Evolutionary conservation across 2,797 vertebrate genomes (phyloP), one percentile per base, ranked within the genome.

Genomic region (Neoniphon sammara): DNA sequence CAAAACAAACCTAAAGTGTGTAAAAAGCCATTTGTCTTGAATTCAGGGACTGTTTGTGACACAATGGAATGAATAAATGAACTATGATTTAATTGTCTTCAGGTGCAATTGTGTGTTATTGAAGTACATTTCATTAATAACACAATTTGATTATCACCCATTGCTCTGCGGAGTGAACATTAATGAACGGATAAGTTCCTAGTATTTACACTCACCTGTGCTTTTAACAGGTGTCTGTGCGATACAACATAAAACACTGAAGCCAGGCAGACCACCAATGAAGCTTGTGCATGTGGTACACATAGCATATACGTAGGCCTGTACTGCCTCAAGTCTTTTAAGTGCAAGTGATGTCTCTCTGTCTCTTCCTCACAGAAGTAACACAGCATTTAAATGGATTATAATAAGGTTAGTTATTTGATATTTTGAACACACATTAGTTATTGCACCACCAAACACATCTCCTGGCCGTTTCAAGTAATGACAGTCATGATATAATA

Each of bases 1-100:
- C 73, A 83, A 79, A 83, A 75, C 52, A 36, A 77, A 70, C 68
- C 85, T 86, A 62, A 87, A 84, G 59, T 88, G 78, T 91, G 84
- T 82, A 77, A 87, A 84, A 90, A 90, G 87, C 85, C 78, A 85
- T 92, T 92, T 92, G 88, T 92, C 83, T 91, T 89, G 80, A 92
- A 88, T 93, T 93, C 91, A 93, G 93, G 91, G 91, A 94, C 83
- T 85, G 78, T 89, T 76, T 93, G 91, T 91, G 90, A 90, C 90
- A 89, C 87, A 88, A 86, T 86, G 65, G 88, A 91, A 91, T 89
- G 79, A 91, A 85, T 88, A 87, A 93, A 91, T 91, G 82, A 90
- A 70, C 67, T 81, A 81, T 85, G 81, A 90, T 55, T 34, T 85
- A 56, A 86, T 1, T 72, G 62, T 58, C 17, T 46, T 25, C 44